phyloP scores from a whole-genome alignment of 2,797 vertebrate genomes.

The Ispidina lecontei region DNA sequence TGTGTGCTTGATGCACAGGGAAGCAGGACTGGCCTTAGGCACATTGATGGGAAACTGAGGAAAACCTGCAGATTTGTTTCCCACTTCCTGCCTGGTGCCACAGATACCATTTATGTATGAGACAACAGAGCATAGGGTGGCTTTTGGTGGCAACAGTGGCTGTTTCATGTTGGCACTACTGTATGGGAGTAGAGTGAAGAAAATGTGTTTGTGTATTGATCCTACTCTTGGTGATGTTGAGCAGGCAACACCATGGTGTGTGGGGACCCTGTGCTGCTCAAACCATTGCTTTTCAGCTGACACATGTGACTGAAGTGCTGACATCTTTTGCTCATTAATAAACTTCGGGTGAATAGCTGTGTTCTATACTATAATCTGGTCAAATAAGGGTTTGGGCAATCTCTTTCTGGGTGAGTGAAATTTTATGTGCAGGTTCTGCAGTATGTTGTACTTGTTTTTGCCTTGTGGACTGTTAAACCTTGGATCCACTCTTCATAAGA shows the following conservation, averaged over 20 bases:
- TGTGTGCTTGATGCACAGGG: neutral
- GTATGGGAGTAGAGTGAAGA: neutral
- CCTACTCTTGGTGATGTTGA: neutral
- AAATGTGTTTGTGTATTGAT: rapidly evolving
- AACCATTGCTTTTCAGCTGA: neutral
- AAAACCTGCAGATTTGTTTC: neutral
- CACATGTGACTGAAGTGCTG: rapidly evolving
- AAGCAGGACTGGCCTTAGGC: neutral
- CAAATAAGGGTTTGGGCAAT: neutral
- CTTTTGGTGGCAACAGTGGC: neutral
- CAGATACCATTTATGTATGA: rapidly evolving
- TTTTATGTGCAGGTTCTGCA: neutral
- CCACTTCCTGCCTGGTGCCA: neutral
- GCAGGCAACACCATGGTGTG: neutral
- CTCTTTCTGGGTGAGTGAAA: neutral
- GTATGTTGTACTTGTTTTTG: neutral
- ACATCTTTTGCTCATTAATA: neutral
- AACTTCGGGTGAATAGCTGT: neutral
- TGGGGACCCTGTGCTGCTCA: neutral
- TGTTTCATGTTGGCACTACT: neutral
- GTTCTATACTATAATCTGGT: neutral
- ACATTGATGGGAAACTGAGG: neutral
- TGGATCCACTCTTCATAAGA: neutral
- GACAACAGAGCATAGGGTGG: neutral
- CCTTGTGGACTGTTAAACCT: neutral